Conservation (phyloP, 2,113 vertebrate genomes). For the Rhabdomys dilectus region DNA sequence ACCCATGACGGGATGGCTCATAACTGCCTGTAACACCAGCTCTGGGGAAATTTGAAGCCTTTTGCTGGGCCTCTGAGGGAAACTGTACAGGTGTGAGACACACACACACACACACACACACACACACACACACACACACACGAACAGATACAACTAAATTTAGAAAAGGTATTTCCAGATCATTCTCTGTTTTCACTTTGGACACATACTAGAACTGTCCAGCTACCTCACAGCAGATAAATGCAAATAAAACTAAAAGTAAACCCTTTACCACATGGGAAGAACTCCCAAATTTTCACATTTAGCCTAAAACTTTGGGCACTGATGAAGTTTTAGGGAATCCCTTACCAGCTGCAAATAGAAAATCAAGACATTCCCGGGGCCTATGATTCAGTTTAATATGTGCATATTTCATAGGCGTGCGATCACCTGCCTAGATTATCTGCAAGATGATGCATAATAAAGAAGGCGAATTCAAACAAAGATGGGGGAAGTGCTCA, state of each 20-base stretch:
- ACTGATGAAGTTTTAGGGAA: conserved; percentile 59
- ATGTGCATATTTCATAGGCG: conserved; percentile 17
- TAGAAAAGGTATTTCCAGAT: conserved; percentile 10
- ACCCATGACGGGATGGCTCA: not conserved
- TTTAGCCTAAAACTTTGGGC: conserved; percentile 68
- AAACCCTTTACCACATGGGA: conserved; percentile 72
- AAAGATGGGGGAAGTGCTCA: conserved; percentile 2
- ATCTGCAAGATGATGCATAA: conserved; percentile 10
- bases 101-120: not conserved
- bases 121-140: not conserved
- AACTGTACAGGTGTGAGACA: not conserved
- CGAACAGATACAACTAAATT: not conserved
- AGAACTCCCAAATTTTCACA: conserved; percentile 62
- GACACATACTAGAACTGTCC: conserved; percentile 79
- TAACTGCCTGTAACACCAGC: not conserved
- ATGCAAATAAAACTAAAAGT: conserved; percentile 74
- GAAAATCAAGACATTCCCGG: conserved; percentile 56
- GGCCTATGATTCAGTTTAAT: not conserved
- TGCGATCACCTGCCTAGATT: conserved; percentile 10
- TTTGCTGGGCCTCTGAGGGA: not conserved
- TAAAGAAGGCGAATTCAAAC: conserved; percentile 31
- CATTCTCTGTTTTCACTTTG: conserved; percentile 75
- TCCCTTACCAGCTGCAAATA: conserved; percentile 61
- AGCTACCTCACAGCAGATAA: conserved; percentile 65
- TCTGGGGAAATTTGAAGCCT: not conserved